These are phyloP conservation scores for Phortica variegata DNA, from an alignment of 1,140 invertebrate genomes.

Conservation along the genomic window DNA sequence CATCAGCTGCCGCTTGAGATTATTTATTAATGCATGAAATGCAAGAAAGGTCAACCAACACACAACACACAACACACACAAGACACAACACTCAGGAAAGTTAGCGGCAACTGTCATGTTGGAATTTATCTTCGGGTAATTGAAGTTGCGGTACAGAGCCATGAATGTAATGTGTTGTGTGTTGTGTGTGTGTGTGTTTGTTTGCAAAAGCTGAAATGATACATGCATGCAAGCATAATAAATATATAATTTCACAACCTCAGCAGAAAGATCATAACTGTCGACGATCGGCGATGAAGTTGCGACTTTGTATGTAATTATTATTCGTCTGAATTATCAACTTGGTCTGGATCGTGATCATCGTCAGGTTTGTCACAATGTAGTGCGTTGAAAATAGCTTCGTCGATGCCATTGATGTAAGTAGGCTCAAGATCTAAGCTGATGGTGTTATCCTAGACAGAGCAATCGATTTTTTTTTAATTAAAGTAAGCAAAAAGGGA, in stretches of 20 bases:
- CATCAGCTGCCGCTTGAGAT: constrained; percentile 24
- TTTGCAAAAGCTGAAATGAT: too few relatives aligned
- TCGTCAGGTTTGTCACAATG: constrained; percentile 8
- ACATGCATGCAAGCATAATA: too few relatives aligned
- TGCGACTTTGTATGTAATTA: too few relatives aligned
- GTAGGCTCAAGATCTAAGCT: constrained; percentile 8
- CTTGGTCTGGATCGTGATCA: constrained; percentile 12
- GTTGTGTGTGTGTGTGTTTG: constrained; percentile 1
- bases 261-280: too few relatives aligned
- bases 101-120: constrained; percentile 30
- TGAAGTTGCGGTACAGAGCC: constrained; percentile 11
- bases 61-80: too few relatives aligned
- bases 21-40: constrained; percentile 13
- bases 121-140: constrained; percentile 32
- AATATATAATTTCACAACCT: too few relatives aligned
- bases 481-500: neutral
- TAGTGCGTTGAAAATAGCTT: constrained; percentile 6
- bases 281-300: too few relatives aligned
- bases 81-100: constrained; percentile 45
- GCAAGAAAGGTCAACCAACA: too few relatives aligned
- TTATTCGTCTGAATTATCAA: constrained; percentile 6
- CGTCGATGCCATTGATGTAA: constrained; percentile 14
- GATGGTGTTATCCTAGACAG: constrained; percentile 13
- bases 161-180: constrained; percentile 23
- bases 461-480: too few relatives aligned